Percentiles rank a stretch among this genome's conserved stretches.
These are phyloP conservation scores for Hippopotamus amphibius DNA, from an alignment of 2,113 vertebrate genomes.

Conservation along the genomic window DNA sequence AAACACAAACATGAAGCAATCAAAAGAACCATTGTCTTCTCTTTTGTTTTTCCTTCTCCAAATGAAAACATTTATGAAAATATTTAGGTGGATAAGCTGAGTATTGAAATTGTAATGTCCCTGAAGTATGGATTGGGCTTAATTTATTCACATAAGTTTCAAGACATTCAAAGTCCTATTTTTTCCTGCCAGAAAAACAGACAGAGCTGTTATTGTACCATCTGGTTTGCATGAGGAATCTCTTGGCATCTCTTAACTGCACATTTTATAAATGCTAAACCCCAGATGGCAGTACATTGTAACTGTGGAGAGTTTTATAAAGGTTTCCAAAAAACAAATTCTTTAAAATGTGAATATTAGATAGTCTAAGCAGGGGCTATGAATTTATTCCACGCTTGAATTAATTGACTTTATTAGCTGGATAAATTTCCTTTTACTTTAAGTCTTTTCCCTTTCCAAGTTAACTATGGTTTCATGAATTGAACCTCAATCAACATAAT, in stretches of 20 bases:
- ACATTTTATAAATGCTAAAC: conserved; percentile 74
- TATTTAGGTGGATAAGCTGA: conserved; percentile 51
- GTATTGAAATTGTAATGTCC: conserved; percentile 58
- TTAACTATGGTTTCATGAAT: conserved; percentile 38
- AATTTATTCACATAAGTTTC: conserved; percentile 76
- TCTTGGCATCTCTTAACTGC: conserved; percentile 70
- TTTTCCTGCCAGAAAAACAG: conserved; percentile 66
- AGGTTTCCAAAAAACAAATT: conserved; percentile 75
- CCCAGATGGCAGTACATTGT: conserved; percentile 71
- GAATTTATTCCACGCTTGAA: conserved; percentile 61
- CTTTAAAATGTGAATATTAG: conserved; percentile 74
- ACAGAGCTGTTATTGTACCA: conserved; percentile 71
- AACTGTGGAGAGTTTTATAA: conserved; percentile 74
- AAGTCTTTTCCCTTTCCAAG: neutral
- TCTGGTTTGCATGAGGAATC: conserved; percentile 79
- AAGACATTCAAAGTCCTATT: conserved; percentile 12
- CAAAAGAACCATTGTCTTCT: conserved; percentile 47
- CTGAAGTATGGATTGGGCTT: conserved; percentile 60
- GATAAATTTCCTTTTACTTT: neutral
- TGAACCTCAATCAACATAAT: conserved; percentile 5
- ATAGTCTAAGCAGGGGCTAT: conserved; percentile 66
- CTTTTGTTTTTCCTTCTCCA: conserved; percentile 60
- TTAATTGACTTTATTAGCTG: conserved; percentile 36
- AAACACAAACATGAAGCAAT: conserved; percentile 54
- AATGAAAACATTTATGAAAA: conserved; percentile 64